Evolutionary conservation across 1,140 invertebrate genomes (phyloP).

Genomic region (Goniozus legneri): DNA sequence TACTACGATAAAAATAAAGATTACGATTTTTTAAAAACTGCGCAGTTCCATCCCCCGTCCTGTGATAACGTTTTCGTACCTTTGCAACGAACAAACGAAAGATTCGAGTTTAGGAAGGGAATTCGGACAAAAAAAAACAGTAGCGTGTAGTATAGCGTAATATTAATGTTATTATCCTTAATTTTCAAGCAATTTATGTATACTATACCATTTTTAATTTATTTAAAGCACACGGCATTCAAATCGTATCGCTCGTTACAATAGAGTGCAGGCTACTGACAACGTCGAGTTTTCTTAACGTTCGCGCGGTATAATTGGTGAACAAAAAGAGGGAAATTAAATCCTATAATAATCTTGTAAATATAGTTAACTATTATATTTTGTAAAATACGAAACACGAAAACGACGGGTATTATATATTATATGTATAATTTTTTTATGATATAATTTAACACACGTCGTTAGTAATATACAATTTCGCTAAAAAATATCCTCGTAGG

Average conservation of each 20-base stretch:
- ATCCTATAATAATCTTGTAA: too few species aligned
- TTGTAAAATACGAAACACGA: too few species aligned
- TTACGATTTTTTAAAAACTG: too few species aligned
- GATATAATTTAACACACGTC: constrained; percentile 7
- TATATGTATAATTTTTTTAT: constrained; percentile 7
- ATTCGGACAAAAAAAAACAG: background rate
- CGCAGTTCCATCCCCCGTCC: too few species aligned
- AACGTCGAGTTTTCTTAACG: constrained; percentile 1
- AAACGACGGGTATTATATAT: constrained; percentile 6
- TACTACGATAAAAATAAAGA: too few species aligned
- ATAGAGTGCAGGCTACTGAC: constrained; percentile 8
- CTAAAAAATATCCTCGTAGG: background rate
- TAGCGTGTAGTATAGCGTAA: too few species aligned
- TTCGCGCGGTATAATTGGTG: constrained; percentile 1
- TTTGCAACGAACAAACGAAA: background rate
- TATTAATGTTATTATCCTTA: background rate
- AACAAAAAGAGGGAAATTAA: too few species aligned
- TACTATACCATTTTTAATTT: constrained; percentile 23
- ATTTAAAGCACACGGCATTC: constrained; percentile 16
- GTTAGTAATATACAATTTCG: background rate
- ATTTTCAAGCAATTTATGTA: constrained; percentile 10
- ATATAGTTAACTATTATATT: constrained; percentile 1
- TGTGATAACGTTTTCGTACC: constrained; percentile 3
- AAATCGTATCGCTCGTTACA: constrained; percentile 1
- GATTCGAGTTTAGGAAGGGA: background rate